Percentiles rank a stretch among this genome's conserved stretches.
Evolutionary conservation across 2,797 vertebrate species (phyloP).

Genomic region (Chloroceryle amazona): DNA sequence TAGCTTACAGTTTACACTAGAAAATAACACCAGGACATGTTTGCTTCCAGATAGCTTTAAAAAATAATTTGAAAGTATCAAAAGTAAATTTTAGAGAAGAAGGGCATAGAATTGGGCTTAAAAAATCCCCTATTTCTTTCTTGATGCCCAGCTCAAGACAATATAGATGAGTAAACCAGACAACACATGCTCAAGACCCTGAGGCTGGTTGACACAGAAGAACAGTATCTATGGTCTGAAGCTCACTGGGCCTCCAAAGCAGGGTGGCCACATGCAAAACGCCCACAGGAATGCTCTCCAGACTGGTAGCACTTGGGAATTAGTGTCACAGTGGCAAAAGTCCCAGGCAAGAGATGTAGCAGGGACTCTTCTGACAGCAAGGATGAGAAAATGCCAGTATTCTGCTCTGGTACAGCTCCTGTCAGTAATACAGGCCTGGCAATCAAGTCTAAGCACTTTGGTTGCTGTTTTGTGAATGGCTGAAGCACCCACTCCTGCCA

Average conservation of each 20-base stretch:
- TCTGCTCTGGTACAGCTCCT: neutral
- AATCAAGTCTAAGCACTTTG: neutral
- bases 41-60: neutral
- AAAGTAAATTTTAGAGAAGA: neutral
- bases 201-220: neutral
- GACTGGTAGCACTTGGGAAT: neutral
- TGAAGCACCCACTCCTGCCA: neutral
- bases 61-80: neutral
- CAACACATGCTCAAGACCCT: neutral
- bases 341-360: neutral
- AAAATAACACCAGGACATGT: neutral
- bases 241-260: neutral
- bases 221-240: neutral
- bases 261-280: neutral
- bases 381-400: neutral
- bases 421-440: neutral
- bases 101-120: neutral
- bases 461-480: neutral
- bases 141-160: neutral
- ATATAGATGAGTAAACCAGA: neutral
- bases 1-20: neutral
- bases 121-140: neutral
- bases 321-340: neutral
- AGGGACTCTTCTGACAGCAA: neutral
- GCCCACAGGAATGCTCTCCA: accelerated